Base-by-base conservation (phyloP, 2,113 vertebrate species). In the Trogon melanurus region DNA sequence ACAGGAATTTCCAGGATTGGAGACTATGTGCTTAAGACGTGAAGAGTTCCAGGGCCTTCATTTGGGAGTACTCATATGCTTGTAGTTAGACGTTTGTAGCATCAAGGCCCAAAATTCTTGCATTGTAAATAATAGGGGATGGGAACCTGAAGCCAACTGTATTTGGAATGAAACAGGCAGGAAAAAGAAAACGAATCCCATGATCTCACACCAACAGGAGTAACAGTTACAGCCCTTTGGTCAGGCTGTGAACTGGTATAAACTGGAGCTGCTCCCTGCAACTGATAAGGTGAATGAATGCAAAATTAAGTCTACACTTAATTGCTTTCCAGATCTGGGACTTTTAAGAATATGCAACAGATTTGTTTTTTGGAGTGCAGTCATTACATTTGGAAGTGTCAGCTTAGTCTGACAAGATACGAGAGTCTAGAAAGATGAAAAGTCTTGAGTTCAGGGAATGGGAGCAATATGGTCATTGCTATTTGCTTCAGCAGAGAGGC, bases 21-120 rank as follows among this genome's bases (percentile, higher is more conserved):
- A 94, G 91, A 45, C 3, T 80, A 48, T 92, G 93, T 83, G 91
- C 88, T 91, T 88, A 88, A 88, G 79, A 88, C 1, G 0, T 96
- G 94, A 97, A 94, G 75, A 93, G 85, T 96, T 97, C 95, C 95
- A 97, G 95, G 91, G 58, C 73, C 87, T 97, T 95, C 73, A 30
- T 95, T 95, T 93, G 91, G 91, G 85, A 95, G 45, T n/a, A 61
- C 79, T 95, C 96, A 95, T 83, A 93, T 94, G 89, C 88, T 93
- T 96, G 81, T 51, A 95, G 93, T 97, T 96, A 97, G 96, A 94
- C 66, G 85, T 82, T 96, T 88, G 91, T 30, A 94, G 90, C 87
- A 94, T 82, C 70, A 85, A 82, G 93, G 73, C 67, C 79, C 88
- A 78, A 70, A 94, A 85, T 38, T 81, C 92, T 84, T 93, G 82